These are phyloP conservation scores for Acromyrmex charruanus DNA, from an alignment of 1,140 invertebrate species.

Conservation along the genomic window DNA sequence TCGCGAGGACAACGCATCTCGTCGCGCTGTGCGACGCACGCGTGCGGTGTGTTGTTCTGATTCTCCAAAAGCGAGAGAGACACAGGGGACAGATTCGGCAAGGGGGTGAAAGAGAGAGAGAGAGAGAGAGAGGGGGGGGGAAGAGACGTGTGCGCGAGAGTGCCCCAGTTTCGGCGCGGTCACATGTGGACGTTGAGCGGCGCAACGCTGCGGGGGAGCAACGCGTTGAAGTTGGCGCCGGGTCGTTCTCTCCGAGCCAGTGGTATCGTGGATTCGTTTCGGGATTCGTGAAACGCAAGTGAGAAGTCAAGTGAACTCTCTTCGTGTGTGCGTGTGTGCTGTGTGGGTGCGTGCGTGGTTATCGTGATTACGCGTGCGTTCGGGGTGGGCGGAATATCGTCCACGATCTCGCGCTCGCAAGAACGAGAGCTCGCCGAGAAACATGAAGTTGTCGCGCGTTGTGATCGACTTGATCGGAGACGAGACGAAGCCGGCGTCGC, in stretches of 20 bases:
- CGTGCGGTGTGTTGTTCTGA: neutral
- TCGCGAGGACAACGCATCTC: neutral
- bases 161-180: slow-evolving; percentile 76
- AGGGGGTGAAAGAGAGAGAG: neutral
- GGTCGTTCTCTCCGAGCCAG: neutral
- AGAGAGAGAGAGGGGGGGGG: neutral
- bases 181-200: slow-evolving; percentile 75
- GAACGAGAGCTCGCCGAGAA: too few relatives aligned
- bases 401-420: neutral
- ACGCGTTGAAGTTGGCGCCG: slow-evolving; percentile 35
- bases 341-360: neutral
- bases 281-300: slow-evolving; percentile 34
- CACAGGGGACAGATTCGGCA: neutral
- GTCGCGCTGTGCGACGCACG: neutral
- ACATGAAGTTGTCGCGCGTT: neutral
- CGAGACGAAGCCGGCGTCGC: neutral
- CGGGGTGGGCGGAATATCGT: neutral
- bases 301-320: slow-evolving; percentile 11
- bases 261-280: slow-evolving; percentile 4
- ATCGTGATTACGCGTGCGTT: neutral
- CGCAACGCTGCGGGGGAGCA: slow-evolving; percentile 32
- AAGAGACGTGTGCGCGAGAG: slow-evolving; percentile 37
- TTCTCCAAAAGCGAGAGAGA: neutral
- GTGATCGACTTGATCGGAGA: neutral
- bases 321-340: neutral